phyloP scores from a whole-genome alignment of 2,113 vertebrate genomes.

The Bungarus multicinctus region DNA sequence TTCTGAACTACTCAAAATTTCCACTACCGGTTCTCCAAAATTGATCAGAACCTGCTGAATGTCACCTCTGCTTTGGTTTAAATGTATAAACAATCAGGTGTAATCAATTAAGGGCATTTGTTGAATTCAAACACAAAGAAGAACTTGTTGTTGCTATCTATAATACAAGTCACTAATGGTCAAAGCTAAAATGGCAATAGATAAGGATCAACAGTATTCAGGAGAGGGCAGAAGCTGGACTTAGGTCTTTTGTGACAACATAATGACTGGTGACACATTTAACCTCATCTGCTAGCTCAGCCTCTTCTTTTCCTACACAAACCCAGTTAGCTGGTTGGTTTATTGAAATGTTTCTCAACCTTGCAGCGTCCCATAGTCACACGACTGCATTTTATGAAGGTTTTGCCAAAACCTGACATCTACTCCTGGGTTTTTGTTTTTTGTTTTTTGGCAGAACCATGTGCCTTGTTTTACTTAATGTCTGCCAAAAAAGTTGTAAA shows the following conservation, averaged over 20 bases:
- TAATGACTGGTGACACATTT: background rate
- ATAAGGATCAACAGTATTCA: background rate
- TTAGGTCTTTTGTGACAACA: background rate
- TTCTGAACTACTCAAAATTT: too few relatives aligned
- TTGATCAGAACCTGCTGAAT: too few relatives aligned
- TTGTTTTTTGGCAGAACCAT: background rate
- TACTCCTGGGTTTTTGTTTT: background rate
- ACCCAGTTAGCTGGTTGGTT: background rate
- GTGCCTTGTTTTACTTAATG: background rate
- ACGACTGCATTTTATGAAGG: background rate
- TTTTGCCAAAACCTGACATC: background rate
- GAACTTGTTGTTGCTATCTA: background rate
- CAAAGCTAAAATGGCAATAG: background rate
- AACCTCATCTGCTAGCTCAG: background rate
- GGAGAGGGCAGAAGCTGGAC: fast-evolving
- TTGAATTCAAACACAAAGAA: background rate
- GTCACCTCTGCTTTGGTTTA: background rate
- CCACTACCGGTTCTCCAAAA: too few relatives aligned
- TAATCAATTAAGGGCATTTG: too few relatives aligned
- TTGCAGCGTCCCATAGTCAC: background rate
- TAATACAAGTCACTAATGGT: background rate
- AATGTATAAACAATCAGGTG: background rate
- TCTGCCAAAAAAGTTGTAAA: background rate
- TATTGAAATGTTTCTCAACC: background rate
- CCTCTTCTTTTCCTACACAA: background rate